Evolutionary conservation across 2,888 invertebrate genomes (phyloP).

Genomic region (Syrphus vitripennis): DNA sequence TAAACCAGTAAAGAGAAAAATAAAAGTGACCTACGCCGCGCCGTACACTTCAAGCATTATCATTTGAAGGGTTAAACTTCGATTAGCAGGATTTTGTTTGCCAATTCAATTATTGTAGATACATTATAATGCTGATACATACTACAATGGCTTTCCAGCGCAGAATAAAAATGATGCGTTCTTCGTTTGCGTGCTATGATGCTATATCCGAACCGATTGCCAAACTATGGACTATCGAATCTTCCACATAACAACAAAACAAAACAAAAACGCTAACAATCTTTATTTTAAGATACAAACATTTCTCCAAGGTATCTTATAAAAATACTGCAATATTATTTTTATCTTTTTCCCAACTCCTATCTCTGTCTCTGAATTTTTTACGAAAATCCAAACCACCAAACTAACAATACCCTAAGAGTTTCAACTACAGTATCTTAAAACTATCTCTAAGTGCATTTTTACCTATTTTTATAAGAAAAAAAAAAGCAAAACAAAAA

Average conservation of each 20-base stretch:
- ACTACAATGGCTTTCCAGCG: conserved; percentile 14
- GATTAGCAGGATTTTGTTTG: background rate
- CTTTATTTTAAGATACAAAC: conserved; percentile 44
- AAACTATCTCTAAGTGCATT: conserved; percentile 52
- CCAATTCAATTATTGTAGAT: background rate
- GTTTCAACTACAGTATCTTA: conserved; percentile 66
- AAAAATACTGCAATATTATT: conserved; percentile 63
- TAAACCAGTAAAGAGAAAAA: conserved; percentile 83
- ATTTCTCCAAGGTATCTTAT: conserved; percentile 27
- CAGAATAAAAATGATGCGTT: background rate
- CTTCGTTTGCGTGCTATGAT: background rate
- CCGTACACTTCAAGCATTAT: background rate
- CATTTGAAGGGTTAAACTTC: conserved; percentile 15
- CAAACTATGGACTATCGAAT: conserved; percentile 80
- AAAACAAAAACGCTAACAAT: conserved; percentile 53
- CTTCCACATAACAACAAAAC: conserved; percentile 80
- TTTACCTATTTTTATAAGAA: conserved; percentile 13
- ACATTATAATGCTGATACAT: conserved; percentile 6
- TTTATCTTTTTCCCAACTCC: background rate
- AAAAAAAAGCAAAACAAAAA: background rate
- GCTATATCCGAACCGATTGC: conserved; percentile 76
- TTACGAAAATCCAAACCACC: conserved; percentile 57
- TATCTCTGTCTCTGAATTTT: conserved; percentile 37
- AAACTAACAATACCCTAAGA: conserved; percentile 55
- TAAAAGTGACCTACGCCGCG: background rate